A percentile compares a stretch with the other conserved stretches of the same genome.
phyloP scores from a whole-genome alignment of 2,113 vertebrate genomes.

The Epinephelus cyanopodus region DNA sequence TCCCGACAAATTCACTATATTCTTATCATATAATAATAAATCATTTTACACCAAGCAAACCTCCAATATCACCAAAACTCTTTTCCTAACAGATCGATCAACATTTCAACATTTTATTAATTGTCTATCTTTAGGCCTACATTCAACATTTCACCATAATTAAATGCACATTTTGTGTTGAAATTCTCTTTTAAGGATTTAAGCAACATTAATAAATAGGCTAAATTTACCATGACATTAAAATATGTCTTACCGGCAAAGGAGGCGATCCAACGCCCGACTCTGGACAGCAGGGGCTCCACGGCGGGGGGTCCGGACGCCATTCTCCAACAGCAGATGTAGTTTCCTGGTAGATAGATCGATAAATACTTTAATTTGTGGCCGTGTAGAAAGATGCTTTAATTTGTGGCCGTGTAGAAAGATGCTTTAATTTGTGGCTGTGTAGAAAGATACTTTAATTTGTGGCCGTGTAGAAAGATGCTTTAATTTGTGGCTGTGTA shows the following conservation, averaged over 20 bases:
- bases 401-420: too few relatives aligned
- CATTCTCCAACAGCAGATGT: neutral
- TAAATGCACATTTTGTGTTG: neutral
- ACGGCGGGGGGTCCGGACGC: neutral
- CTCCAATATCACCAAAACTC: neutral
- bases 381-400: too few relatives aligned
- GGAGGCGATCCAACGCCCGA: neutral
- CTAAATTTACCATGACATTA: neutral
- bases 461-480: too few relatives aligned
- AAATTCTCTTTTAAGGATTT: neutral
- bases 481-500: too few relatives aligned
- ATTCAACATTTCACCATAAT: neutral
- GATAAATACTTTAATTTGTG: too few relatives aligned
- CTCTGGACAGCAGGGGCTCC: neutral
- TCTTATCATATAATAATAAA: neutral
- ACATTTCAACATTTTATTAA: too few relatives aligned
- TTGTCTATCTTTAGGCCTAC: too few relatives aligned
- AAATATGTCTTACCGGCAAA: neutral
- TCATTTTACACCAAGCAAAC: neutral
- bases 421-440: too few relatives aligned
- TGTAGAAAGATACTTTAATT: too few relatives aligned
- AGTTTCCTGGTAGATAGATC: neutral
- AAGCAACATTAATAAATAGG: neutral
- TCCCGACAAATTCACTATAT: neutral
- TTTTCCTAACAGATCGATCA: too few relatives aligned